phyloP scores from a whole-genome alignment of 2,888 invertebrate species.

The Heliconius hortense region DNA sequence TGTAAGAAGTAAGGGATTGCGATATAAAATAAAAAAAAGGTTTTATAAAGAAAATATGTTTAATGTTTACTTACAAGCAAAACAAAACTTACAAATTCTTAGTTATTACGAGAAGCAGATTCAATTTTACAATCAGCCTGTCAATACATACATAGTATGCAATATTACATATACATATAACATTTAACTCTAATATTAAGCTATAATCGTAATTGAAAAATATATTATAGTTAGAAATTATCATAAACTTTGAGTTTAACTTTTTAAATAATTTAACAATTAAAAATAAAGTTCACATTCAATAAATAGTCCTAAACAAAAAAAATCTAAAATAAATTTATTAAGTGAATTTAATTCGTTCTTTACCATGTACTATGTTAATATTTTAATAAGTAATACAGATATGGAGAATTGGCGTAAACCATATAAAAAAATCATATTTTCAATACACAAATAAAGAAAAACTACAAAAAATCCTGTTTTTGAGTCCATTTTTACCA shows the following conservation, averaged over 20 bases:
- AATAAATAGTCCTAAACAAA: neutral
- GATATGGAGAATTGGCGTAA: no score
- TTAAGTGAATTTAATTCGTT: neutral
- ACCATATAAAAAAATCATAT: no score
- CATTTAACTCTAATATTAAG: no score
- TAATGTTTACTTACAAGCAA: neutral
- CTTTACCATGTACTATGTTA: neutral
- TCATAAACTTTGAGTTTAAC: no score
- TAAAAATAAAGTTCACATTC: neutral
- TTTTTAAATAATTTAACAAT: no score
- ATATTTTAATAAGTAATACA: neutral
- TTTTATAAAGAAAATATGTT: neutral
- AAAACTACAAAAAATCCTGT: no score
- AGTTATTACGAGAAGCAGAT: neutral
- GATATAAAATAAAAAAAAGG: neutral
- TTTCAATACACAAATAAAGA: no score
- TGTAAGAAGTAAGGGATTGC: neutral
- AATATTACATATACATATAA: neutral
- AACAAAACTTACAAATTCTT: neutral
- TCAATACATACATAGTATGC: slow-evolving; percentile 1
- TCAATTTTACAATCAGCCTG: neutral
- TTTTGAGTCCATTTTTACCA: no score
- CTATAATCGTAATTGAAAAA: no score
- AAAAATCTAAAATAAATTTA: neutral
- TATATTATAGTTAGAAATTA: no score